Conservation (phyloP, 2,888 invertebrate genomes). For the Gastrophysa polygoni region DNA sequence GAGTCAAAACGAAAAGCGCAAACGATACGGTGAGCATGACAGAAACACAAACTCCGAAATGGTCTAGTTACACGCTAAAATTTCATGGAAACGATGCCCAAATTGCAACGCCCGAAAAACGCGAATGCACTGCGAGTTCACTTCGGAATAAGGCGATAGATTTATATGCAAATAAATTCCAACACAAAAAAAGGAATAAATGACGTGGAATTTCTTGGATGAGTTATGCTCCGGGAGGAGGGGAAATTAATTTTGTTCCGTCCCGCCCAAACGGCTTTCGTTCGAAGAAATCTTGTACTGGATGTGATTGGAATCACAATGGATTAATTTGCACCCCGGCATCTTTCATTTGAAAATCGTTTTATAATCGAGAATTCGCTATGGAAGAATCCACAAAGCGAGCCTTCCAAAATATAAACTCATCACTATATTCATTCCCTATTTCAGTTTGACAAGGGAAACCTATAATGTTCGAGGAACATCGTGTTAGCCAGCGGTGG, state of each 20-base stretch:
- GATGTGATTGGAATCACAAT: neutral
- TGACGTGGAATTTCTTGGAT: neutral
- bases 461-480: no score
- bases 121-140: neutral
- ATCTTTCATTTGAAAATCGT: no score
- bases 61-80: neutral
- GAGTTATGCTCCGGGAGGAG: neutral
- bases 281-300: neutral
- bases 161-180: neutral
- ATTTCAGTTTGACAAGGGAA: no score
- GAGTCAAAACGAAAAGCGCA: neutral
- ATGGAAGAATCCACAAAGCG: no score
- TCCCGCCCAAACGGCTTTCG: neutral
- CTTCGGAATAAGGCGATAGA: neutral
- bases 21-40: neutral
- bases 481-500: no score
- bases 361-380: no score
- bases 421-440: no score
- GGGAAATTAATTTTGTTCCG: neutral
- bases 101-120: neutral
- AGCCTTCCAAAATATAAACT: no score
- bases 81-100: neutral
- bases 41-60: neutral
- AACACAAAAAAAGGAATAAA: constrained; percentile 1
- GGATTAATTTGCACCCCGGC: no score